Evolutionary conservation across 1,140 invertebrate species (phyloP), one percentile per base, ranked within the genome.

Genomic region (Drosophila erecta): DNA sequence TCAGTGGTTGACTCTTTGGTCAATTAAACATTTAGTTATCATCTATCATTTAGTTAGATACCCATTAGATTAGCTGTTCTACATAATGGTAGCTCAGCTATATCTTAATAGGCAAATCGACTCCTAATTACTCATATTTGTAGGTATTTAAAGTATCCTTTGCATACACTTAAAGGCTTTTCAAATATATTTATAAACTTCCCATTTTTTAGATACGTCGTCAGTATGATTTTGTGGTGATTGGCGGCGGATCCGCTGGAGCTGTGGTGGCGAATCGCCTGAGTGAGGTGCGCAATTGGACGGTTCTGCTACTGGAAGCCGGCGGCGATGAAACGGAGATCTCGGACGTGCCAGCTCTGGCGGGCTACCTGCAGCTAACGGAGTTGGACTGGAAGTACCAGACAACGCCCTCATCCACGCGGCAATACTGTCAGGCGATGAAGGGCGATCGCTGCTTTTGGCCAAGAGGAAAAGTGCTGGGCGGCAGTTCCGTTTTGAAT

Each of bases 401-500:
- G 92, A 98, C 97, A 10, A 95, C 95, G 8, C 97, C 97, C 1
- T 97, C 96, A 57, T 94, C 93, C 3, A 94, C 95, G 60, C 95
- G 95, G 8, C 94, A 95, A 2, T 97, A 97, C 90, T 97, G 96
- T 80, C 93, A 96, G 51, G 96, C 96, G 1, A 97, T 97, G 96
- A 94, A 95, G 37, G 96, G 95, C 0, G 96, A 97, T 89, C 93
- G 96, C 27, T 97, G 97, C 83, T 96, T 97, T 91, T 97, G 97
- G 96, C 96, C 97, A 1, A 93, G 97, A 58, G 97, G 97, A 22
- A 97, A 96, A 91, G 96, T 98, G 3, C 93, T 98, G 12, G 98
- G 98, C n/a, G 98, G 98, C 12, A 97, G 97, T 30, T 98, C 97
- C 47, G 97, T 98, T 0, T 94, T 99, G 1, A 99, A 99, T 92